These are phyloP conservation scores for Tetraneura akinire DNA, from an alignment of 1,140 invertebrate genomes.

Conservation along the genomic window DNA sequence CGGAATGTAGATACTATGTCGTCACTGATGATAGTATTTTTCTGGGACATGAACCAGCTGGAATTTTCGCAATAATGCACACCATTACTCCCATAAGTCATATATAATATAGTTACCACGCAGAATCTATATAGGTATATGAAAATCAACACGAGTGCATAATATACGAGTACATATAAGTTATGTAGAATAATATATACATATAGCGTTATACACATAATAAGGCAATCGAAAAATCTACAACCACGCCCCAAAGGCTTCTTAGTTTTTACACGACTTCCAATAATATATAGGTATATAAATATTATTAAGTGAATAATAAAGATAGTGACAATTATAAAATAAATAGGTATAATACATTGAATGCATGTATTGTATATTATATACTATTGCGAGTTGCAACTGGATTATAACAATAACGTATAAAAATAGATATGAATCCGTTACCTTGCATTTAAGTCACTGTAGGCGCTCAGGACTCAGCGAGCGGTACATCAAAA, in stretches of 20 bases:
- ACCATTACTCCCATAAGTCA: background rate
- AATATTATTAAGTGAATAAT: too few relatives aligned
- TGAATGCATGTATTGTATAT: too few relatives aligned
- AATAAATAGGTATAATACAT: background rate
- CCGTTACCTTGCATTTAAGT: background rate
- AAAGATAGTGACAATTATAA: background rate
- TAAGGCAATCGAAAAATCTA: background rate
- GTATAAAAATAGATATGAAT: background rate
- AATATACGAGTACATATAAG: too few relatives aligned
- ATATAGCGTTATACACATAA: background rate
- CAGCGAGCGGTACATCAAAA: background rate
- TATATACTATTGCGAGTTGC: too few relatives aligned
- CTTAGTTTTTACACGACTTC: background rate
- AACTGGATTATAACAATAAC: too few relatives aligned
- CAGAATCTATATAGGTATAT: background rate
- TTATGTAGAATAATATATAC: background rate
- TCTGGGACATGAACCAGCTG: slow-evolving; percentile 11
- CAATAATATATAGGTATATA: background rate
- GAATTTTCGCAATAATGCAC: slow-evolving; percentile 8
- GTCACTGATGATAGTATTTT: slow-evolving; percentile 17
- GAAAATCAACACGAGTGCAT: background rate
- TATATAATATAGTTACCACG: too few relatives aligned
- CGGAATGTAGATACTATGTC: background rate
- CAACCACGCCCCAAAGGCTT: background rate
- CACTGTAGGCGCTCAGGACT: background rate